Base-by-base conservation (phyloP, 1,140 invertebrate genomes). In the Aphidius ervi region DNA sequence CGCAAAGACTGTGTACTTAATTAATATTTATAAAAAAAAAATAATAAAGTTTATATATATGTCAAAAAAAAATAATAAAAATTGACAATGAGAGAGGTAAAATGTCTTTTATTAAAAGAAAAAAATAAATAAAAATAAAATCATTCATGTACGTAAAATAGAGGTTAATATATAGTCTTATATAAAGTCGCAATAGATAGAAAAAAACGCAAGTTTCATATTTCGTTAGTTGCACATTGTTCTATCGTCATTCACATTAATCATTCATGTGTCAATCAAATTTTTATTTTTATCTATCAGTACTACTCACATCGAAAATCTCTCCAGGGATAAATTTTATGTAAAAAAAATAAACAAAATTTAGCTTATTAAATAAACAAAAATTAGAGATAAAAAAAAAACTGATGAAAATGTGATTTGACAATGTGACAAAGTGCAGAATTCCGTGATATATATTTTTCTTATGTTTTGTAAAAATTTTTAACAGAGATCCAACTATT, bases 1-100 rank as follows among this genome's bases (percentile, higher is more conserved):
- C 69, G 74, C 71, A 68, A 71, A 73, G 74, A 77, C 74, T 77
- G 76, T 68, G 68, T 79, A 78, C 76, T 80, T 80, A 78, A 77
- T 74, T 67, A 67, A 70, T 63, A 61, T 63, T 55, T 54, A 16
- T 42, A 46, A 49, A 50, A 62, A 42, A 56, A 23, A 39, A 49
- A 16, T 16, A 50, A 41, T 42, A 54, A 42, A 41, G 2, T 43
- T 43, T 43, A 8, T 43, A 54, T n/a, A n/a, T 41, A 42, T 16
- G n/a, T 39, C 31, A 16, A 59, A 6, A 23, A 43, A 50, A 23
- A 49, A 47, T 50, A 23, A 47, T 59, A 23, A 50, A 50, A 43
- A 56, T 49, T 6, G 37, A 31, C 56, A 49, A 47, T 55, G 58
- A 59, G 40, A 42, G 61, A 56, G 56, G 49, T 55, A 58, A n/a